A percentile compares a stretch with the other conserved stretches of the same genome.
Conservation (phyloP, 1,140 invertebrate genomes). For the Melitaea cinxia region DNA sequence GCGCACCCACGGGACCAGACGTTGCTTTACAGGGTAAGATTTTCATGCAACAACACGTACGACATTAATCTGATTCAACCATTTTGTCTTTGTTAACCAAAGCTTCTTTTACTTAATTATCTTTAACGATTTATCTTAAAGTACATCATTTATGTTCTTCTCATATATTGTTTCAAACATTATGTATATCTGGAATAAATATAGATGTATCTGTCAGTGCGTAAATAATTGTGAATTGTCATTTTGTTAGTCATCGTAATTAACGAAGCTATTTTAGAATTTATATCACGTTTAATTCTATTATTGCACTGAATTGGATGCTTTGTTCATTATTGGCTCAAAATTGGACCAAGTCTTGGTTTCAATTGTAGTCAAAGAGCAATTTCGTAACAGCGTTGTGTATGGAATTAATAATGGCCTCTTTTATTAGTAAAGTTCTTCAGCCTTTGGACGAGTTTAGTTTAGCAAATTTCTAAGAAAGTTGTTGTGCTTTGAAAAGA, state of each 20-base stretch:
- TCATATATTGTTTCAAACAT: too few species aligned
- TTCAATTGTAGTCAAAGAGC: constrained; percentile 9
- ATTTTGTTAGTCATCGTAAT: background rate
- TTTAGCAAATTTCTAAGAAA: background rate
- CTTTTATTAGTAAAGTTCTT: constrained; percentile 16
- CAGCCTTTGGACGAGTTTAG: background rate
- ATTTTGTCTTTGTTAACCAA: background rate
- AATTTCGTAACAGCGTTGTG: constrained; percentile 7
- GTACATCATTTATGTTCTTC: too few species aligned
- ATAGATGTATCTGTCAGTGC: too few species aligned
- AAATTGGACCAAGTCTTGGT: constrained; percentile 1
- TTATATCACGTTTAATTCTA: background rate
- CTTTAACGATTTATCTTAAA: too few species aligned
- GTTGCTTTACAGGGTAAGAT: constrained; percentile 22
- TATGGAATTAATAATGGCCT: constrained; percentile 17
- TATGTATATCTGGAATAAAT: too few species aligned
- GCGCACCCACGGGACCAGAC: constrained; percentile 15
- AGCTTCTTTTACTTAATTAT: too few species aligned
- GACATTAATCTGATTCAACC: background rate
- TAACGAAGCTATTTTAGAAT: background rate
- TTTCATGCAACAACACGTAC: constrained; percentile 13
- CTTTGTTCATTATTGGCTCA: background rate
- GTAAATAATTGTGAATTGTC: too few species aligned
- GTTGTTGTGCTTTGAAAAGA: background rate
- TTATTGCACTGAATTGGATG: background rate